Conservation (phyloP, 2,888 invertebrate species). For the Cerceris rybyensis region DNA sequence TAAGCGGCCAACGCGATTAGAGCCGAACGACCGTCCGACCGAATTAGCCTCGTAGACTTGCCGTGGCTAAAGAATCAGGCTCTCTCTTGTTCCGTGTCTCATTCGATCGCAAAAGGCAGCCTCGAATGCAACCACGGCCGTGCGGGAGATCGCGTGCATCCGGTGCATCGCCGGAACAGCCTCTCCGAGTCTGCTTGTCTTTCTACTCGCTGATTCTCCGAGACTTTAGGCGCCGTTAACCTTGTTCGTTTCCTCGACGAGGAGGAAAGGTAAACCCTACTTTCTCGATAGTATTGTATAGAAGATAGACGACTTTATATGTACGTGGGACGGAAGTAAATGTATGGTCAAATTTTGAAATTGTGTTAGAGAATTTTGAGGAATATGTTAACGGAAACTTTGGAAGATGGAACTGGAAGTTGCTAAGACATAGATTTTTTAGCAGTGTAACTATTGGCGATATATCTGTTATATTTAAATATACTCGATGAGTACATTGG, state of each 20-base stretch:
- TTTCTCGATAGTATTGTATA: no score
- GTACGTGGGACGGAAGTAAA: no score
- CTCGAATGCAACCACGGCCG: not conserved
- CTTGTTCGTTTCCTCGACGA: conserved; percentile 22
- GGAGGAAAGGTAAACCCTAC: not conserved
- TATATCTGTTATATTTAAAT: no score
- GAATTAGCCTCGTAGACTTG: conserved; percentile 50
- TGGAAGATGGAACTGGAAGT: no score
- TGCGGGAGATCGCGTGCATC: conserved; percentile 48
- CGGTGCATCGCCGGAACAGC: conserved; percentile 29
- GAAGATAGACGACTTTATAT: no score
- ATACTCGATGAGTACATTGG: no score
- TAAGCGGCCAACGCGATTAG: conserved; percentile 49
- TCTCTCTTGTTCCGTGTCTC: conserved; percentile 22
- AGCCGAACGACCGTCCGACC: conserved; percentile 30
- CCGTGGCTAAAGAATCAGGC: conserved; percentile 23
- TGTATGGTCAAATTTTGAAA: no score
- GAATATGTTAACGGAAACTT: no score
- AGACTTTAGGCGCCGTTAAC: conserved; percentile 7
- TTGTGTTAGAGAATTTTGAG: no score
- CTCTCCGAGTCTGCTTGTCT: conserved; percentile 2
- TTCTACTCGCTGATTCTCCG: conserved; percentile 3
- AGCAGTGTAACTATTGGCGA: no score
- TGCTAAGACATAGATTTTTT: no score
- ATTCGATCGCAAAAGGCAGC: conserved; percentile 17